Conservation (phyloP, 2,888 invertebrate genomes). For the Pristionchus mayeri region DNA sequence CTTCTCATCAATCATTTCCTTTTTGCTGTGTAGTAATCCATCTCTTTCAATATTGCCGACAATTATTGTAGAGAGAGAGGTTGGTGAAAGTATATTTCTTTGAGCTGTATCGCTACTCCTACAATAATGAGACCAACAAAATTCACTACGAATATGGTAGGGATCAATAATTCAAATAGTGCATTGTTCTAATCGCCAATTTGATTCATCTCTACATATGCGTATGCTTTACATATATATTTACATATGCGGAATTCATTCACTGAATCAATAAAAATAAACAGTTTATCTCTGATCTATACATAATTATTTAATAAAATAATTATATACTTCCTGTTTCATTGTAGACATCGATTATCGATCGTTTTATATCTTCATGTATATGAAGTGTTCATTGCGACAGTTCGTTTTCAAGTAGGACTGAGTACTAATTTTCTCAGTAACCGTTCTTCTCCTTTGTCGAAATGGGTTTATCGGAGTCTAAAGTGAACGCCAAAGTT, state of each 20-base stretch:
- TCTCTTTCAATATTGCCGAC: too few relatives aligned
- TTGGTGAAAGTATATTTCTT: too few relatives aligned
- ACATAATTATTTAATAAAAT: not conserved
- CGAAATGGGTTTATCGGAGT: not conserved
- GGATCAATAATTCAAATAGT: not conserved
- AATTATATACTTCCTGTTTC: not conserved
- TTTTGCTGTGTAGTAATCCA: too few relatives aligned
- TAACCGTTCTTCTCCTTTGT: not conserved
- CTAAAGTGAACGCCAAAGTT: conserved; percentile 42
- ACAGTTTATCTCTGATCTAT: not conserved
- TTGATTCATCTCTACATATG: not conserved
- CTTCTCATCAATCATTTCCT: too few relatives aligned
- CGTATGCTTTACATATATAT: too few relatives aligned
- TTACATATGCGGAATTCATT: not conserved
- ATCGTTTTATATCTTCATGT: conserved; percentile 19
- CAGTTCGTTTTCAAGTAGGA: too few relatives aligned
- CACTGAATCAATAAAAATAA: not conserved
- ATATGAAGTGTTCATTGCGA: too few relatives aligned
- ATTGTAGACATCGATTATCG: not conserved
- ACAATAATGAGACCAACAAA: too few relatives aligned
- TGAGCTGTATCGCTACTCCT: too few relatives aligned
- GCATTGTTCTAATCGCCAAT: not conserved
- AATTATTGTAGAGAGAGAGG: too few relatives aligned
- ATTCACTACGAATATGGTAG: too few relatives aligned
- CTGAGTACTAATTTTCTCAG: too few relatives aligned